These are phyloP conservation scores for Himalopsyche kuldschensis DNA, from an alignment of 2,888 invertebrate genomes.

Conservation along the genomic window DNA sequence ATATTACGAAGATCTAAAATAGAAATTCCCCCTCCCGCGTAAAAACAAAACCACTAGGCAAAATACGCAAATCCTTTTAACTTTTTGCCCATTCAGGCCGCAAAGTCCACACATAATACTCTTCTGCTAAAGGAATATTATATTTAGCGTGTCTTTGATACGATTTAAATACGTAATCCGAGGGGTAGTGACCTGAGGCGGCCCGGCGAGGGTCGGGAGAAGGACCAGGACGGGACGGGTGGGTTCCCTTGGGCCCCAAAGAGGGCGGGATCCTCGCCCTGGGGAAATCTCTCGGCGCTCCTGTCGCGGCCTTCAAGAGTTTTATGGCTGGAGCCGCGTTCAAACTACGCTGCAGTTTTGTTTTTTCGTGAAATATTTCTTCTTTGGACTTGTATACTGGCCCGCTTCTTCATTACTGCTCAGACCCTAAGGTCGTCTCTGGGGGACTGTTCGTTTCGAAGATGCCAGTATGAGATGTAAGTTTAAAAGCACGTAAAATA, in stretches of 20 bases:
- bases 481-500: neutral
- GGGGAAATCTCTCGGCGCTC: constrained; percentile 28
- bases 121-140: constrained; percentile 31
- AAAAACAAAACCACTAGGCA: neutral
- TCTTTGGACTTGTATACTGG: neutral
- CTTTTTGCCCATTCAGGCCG: constrained; percentile 38
- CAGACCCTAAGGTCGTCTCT: neutral
- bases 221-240: constrained; percentile 49
- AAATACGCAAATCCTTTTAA: constrained; percentile 22
- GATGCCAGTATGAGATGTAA: neutral
- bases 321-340: constrained; percentile 22
- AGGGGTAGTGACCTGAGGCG: constrained; percentile 51
- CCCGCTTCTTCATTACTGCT: neutral
- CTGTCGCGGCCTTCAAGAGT: constrained; percentile 34
- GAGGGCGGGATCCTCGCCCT: constrained; percentile 12
- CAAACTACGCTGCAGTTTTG: neutral
- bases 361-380: neutral
- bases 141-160: constrained; percentile 38
- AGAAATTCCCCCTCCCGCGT: neutral
- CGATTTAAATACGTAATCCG: constrained; percentile 38
- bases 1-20: neutral
- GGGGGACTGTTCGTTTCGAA: neutral
- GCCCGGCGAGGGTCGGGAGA: constrained; percentile 55
- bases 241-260: neutral
- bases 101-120: constrained; percentile 53